phyloP scores from a whole-genome alignment of 2,888 invertebrate species.

The Leptopilina drosophilae region DNA sequence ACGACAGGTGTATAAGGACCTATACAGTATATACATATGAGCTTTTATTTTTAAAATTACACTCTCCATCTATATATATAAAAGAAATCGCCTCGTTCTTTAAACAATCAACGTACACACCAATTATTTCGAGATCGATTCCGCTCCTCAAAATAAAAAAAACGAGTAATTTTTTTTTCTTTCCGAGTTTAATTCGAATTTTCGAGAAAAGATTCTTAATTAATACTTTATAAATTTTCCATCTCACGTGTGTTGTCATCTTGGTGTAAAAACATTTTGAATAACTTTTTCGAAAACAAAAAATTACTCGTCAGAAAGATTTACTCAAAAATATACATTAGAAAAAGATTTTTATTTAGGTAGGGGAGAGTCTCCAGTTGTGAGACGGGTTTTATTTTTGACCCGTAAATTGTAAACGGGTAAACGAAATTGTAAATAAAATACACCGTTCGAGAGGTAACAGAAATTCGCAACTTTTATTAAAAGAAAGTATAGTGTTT shows the following conservation, averaged over 20 bases:
- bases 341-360: no score
- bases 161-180: background rate
- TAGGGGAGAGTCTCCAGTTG: no score
- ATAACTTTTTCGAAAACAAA: no score
- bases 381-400: no score
- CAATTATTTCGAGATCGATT: constrained; percentile 12
- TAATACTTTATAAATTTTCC: background rate
- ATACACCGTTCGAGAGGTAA: no score
- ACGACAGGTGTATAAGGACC: constrained; percentile 60
- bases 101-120: constrained; percentile 16
- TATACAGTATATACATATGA: background rate
- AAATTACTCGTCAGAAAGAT: no score
- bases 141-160: background rate
- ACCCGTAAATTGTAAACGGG: no score
- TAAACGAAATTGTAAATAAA: no score
- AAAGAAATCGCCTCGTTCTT: constrained; percentile 28
- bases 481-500: no score
- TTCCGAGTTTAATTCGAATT: background rate
- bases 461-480: no score
- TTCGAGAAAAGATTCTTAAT: background rate
- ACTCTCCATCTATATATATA: background rate
- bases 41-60: constrained; percentile 49
- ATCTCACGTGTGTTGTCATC: background rate
- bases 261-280: no score
- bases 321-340: no score